phyloP scores from a whole-genome alignment of 2,113 vertebrate species.

The Toxotes jaculatrix region DNA sequence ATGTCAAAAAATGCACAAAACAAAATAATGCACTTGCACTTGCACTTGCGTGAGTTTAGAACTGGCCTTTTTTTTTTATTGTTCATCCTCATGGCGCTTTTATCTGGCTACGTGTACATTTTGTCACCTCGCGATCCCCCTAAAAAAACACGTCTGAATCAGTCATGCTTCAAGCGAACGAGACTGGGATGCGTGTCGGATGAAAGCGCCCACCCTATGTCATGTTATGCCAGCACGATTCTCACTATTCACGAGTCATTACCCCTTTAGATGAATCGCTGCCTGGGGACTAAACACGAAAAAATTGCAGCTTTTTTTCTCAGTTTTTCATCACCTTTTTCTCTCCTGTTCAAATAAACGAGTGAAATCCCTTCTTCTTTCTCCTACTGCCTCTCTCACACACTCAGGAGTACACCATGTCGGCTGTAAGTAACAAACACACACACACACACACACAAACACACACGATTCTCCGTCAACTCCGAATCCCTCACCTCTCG shows the following conservation, averaged over 20 bases:
- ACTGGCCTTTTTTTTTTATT: not conserved
- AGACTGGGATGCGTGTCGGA: slow-evolving; percentile 21
- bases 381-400: slow-evolving; percentile 89
- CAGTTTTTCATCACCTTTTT: slow-evolving; percentile 46
- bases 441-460: slow-evolving; percentile 68
- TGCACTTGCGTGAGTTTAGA: slow-evolving; percentile 1
- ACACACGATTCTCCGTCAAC: slow-evolving; percentile 60
- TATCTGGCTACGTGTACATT: slow-evolving; percentile 17
- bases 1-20: slow-evolving; percentile 14
- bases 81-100: not conserved
- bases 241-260: slow-evolving; percentile 68
- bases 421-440: slow-evolving; percentile 94
- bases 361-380: slow-evolving; percentile 86
- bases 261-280: slow-evolving; percentile 64
- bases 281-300: slow-evolving; percentile 42
- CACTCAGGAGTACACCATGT: slow-evolving; percentile 95
- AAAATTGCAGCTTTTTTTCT: slow-evolving; percentile 44
- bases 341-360: slow-evolving; percentile 61
- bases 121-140: not conserved
- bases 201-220: slow-evolving; percentile 43
- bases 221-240: slow-evolving; percentile 48
- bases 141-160: slow-evolving; percentile 25
- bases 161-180: not conserved
- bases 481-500: slow-evolving; percentile 68
- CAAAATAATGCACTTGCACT: not conserved